Evolutionary conservation across 2,888 invertebrate species (phyloP).

Genomic region (Electrophaes corylata): DNA sequence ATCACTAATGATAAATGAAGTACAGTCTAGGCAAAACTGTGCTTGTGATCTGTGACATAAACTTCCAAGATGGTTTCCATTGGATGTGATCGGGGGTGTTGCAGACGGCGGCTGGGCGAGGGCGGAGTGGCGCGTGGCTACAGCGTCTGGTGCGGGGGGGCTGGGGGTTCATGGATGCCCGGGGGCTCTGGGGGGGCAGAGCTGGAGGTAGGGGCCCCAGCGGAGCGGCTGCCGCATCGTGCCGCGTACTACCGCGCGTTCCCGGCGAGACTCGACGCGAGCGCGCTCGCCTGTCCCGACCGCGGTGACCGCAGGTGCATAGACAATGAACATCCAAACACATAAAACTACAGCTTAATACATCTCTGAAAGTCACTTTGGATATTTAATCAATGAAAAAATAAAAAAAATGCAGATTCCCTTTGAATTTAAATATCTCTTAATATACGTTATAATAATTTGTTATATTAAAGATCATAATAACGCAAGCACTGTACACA

Average conservation of each 20-base stretch:
- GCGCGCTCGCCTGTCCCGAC: slow-evolving; percentile 72
- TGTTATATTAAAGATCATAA: not conserved
- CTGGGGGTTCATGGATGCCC: slow-evolving; percentile 54
- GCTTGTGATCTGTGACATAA: too few relatives aligned
- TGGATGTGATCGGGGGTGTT: slow-evolving; percentile 39
- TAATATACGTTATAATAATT: too few relatives aligned
- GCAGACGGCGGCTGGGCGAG: slow-evolving; percentile 75
- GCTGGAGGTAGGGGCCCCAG: slow-evolving; percentile 92
- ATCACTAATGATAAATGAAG: too few relatives aligned
- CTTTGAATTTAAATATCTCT: not conserved
- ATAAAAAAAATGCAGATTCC: too few relatives aligned
- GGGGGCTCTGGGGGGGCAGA: slow-evolving; percentile 85
- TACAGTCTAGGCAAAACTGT: not conserved
- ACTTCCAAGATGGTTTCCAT: not conserved
- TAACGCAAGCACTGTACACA: not conserved
- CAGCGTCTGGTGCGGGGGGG: slow-evolving; percentile 70
- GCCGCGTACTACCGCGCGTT: slow-evolving; percentile 91
- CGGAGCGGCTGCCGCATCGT: slow-evolving; percentile 89
- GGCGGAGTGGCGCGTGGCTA: slow-evolving; percentile 73
- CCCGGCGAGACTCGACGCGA: slow-evolving; percentile 92
- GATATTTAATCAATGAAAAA: too few relatives aligned
- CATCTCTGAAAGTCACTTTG: not conserved
- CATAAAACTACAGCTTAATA: slow-evolving; percentile 11
- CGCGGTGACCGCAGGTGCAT: slow-evolving; percentile 71
- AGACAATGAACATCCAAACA: not conserved